phyloP scores from a whole-genome alignment of 2,113 vertebrate genomes.

The Acrocephalus kingi region DNA sequence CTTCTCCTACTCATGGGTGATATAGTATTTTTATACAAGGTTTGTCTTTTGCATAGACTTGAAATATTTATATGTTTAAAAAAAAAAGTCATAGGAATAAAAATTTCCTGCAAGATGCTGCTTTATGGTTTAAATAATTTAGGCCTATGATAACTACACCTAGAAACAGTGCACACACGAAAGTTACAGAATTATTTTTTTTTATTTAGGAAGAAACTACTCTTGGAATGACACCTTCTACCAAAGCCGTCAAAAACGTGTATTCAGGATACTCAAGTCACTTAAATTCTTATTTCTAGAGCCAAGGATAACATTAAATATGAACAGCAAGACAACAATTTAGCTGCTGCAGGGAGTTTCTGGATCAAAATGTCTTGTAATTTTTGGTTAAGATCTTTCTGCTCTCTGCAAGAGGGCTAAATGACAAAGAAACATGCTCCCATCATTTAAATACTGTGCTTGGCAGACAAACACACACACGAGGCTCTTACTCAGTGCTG shows the following conservation, averaged over 20 bases:
- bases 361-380: not conserved
- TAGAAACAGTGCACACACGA: not conserved
- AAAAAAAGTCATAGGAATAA: not conserved
- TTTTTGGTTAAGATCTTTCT: conserved; percentile 33
- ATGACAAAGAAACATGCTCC: conserved; percentile 22
- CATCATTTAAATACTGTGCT: not conserved
- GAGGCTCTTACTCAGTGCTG: not conserved
- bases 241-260: accelerated
- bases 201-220: not conserved
- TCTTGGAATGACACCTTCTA: not conserved
- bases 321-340: not conserved
- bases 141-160: conserved; percentile 3
- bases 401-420: conserved; percentile 20
- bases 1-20: conserved; percentile 20
- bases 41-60: conserved; percentile 31
- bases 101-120: conserved; percentile 26
- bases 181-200: not conserved
- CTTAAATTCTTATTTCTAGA: not conserved
- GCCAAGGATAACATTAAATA: not conserved
- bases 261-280: not conserved
- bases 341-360: not conserved
- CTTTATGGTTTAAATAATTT: conserved; percentile 47
- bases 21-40: not conserved
- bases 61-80: conserved; percentile 3
- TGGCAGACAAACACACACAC: conserved; percentile 43